Base-by-base conservation (phyloP, 2,113 vertebrate genomes). In the Oreochromis aureus region DNA sequence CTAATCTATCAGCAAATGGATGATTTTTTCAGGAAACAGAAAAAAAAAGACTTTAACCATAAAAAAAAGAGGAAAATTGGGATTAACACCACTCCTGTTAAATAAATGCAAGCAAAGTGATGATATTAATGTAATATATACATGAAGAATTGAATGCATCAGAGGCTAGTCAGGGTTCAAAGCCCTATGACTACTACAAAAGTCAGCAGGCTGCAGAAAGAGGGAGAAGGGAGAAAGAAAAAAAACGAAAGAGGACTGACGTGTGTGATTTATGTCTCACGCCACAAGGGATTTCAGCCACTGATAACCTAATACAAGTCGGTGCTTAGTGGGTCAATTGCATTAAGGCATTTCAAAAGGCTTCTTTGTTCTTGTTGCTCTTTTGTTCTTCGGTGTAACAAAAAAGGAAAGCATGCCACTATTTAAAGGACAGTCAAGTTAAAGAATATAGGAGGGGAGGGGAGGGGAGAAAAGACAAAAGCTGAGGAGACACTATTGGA, bases 271-370 rank as follows among this genome's bases (percentile, higher is more conserved):
- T 96, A 96, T 95, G 94, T 94, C 91, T 89, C 88, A 89, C 80
- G 89, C 94, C 94, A 95, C 78, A 1, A 91, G 95, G 96, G 95
- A 96, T 93, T 95, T 92, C 86, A 95, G 89, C 91, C 82, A 93
- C 91, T 91, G 93, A 96, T 96, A 96, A 96, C 95, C 95, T 95
- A 93, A 96, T 95, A 93, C 88, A 91, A 95, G 90, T 90, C 87
- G 89, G 93, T 93, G 94, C 94, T 95, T 93, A 95, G 94, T 85
- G 88, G 95, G 94, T 95, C 95, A 90, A 95, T 94, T 92, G 92
- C 93, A 95, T 96, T 96, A 96, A 51, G 78, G 88, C 80, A 56
- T 94, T 96, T 94, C 88, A 91, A 91, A 95, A 87, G 80, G 66
- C 39, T 84, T 85, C 87, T 83, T 83, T 94, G 85, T 85, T 84